Conservation (phyloP, 1,140 invertebrate genomes). For the Protaetia brevitarsis region DNA sequence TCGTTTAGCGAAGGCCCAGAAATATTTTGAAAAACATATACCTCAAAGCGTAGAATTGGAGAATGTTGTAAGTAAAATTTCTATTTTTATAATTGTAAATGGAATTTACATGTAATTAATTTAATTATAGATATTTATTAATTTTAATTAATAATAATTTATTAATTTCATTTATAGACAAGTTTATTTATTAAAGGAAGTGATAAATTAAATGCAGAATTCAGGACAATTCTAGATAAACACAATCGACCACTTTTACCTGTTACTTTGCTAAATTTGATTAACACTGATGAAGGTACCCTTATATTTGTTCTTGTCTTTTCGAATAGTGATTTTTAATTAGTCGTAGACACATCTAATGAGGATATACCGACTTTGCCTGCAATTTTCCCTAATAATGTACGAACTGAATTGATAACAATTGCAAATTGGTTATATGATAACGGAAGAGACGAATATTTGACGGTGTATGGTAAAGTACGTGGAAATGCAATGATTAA, state of each 20-base stretch:
- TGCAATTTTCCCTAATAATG: constrained; percentile 57
- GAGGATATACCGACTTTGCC: constrained; percentile 49
- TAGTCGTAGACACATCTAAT: constrained; percentile 45
- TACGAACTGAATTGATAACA: constrained; percentile 67
- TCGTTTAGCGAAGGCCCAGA: constrained; percentile 79
- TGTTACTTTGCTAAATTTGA: constrained; percentile 79
- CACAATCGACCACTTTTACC: constrained; percentile 85
- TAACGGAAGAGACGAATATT: constrained; percentile 75
- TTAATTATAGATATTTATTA: too few species aligned
- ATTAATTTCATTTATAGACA: constrained; percentile 54
- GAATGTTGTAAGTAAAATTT: constrained; percentile 70
- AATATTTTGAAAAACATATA: constrained; percentile 92
- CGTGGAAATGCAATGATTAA: constrained; percentile 72
- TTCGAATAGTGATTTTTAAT: background rate
- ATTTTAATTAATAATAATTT: background rate
- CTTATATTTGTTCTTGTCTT: background rate
- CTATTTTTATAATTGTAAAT: background rate
- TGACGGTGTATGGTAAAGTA: constrained; percentile 75
- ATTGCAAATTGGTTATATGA: constrained; percentile 82
- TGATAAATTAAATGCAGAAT: constrained; percentile 77
- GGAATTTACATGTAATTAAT: constrained; percentile 12
- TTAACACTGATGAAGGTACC: constrained; percentile 79
- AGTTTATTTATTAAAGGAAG: constrained; percentile 71
- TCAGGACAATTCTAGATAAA: constrained; percentile 78
- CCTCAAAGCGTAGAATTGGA: constrained; percentile 90